Base-by-base conservation (phyloP, 2,888 invertebrate genomes). In the Noctua comes region DNA sequence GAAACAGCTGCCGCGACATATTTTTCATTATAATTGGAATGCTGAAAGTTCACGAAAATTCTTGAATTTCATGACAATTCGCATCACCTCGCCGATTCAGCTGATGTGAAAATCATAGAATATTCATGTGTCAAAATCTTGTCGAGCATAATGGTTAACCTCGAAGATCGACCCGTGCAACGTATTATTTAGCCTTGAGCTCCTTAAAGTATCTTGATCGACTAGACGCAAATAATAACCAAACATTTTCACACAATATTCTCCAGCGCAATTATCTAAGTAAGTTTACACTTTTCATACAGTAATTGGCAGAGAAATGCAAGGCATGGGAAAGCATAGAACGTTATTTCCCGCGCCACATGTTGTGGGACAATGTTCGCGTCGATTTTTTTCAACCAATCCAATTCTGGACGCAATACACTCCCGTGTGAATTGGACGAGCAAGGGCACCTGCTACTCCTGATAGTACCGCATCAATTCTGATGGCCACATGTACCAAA, bases 391-490 rank as follows among this genome's bases (percentile, higher is more conserved):
- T 92, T 91, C 87, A 90, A 90, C 90, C 90, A 90, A 90, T 91
- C 90, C 92, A 92, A 92, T 93, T 91, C 93, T 89, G 89, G 80
- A 87, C 88, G 91, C 90, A 91, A 90, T 88, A 88, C 85, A 83
- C 87, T 88, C 91, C 90, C 90, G 90, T 91, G 93, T 87, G 94
- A 93, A 94, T 93, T 92, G 93, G 86, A 91, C 88, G 89, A 88
- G 87, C 87, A 82, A 88, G 89, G 88, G 90, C 95, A 94, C 93
- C 94, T 94, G 95, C 90, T 89, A 86, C 83, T 83, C 85, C 83
- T 88, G 90, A 91, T 93, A 90, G 91, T 83, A 85, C 87, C 86
- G 87, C 90, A 92, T 93, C 92, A 92, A 93, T 94, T 91, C 90
- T 90, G 89, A 90, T 84, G 79, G 83, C 70, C 62, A 79, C 79